These are phyloP conservation scores for Patella caerulea DNA, from an alignment of 2,888 invertebrate genomes.

Conservation along the genomic window DNA sequence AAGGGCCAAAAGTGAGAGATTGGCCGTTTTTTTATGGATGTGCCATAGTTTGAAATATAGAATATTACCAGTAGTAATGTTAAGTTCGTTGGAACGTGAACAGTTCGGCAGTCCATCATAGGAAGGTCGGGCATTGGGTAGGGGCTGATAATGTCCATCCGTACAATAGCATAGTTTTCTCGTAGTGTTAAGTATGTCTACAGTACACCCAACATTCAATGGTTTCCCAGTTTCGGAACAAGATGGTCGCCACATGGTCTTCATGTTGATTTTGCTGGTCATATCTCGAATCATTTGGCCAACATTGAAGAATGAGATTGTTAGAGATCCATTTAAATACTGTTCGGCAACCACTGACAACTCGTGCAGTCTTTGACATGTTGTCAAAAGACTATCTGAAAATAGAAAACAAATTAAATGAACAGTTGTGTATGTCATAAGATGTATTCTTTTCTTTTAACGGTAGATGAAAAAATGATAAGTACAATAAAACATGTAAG, in stretches of 20 bases:
- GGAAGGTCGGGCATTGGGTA: neutral
- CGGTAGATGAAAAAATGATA: too few species aligned
- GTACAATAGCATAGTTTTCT: neutral
- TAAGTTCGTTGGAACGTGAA: neutral
- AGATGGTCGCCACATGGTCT: neutral
- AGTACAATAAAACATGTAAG: too few species aligned
- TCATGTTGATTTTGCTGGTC: neutral
- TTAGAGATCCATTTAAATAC: neutral
- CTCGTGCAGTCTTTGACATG: neutral
- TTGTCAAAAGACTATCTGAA: too few species aligned
- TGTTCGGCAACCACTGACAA: neutral
- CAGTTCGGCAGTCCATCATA: neutral
- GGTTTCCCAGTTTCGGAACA: neutral
- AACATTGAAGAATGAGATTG: neutral
- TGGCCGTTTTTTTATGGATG: too few species aligned
- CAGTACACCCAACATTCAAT: neutral
- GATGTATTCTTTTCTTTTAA: too few species aligned
- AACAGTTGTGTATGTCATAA: too few species aligned
- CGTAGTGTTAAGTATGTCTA: neutral
- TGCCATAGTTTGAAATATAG: too few species aligned
- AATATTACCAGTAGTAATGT: too few species aligned
- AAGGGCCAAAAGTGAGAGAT: too few species aligned
- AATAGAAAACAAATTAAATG: too few species aligned
- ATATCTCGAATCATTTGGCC: neutral
- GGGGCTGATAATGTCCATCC: neutral